Evolutionary conservation across 2,113 vertebrate species (phyloP), one percentile per base, ranked within the genome.

Genomic region (Muscicapa adusta): DNA sequence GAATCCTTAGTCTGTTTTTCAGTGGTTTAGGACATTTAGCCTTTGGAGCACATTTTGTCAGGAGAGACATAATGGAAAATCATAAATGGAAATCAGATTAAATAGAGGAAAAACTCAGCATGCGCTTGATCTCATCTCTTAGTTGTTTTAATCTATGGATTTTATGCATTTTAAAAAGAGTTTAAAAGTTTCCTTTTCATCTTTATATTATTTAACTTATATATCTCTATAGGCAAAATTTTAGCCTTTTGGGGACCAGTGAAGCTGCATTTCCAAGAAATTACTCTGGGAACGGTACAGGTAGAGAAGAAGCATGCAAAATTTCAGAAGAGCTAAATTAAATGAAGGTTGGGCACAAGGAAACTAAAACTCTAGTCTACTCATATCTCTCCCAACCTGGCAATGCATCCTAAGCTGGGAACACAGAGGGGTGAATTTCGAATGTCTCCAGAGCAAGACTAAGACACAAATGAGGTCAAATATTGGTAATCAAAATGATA

Each of bases 381-480:
- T 53, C 2, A 6, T 25, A 12, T 51, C 18, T 65, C 7, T 43
- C 54, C 45, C 10, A 50, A 1, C 10, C 22, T 51, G 18, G 36
- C 14, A 67, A 51, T 18, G 5, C 0, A 1, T 31, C 33, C 54
- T 36, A 43, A 38, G 5, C 1, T 3, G 2, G 5, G 3, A 36
- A 31, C 12, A 58, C 22, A 14, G 54, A 28, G 9, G 0, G 2
- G 6, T 26, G 33, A 22, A 3, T 14, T 28, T 60, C 0, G 0
- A 43, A 36, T 18, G 3, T 15, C 33, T 43, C 18, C 33, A 51
- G 54, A 86, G 33, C 6, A 28, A 26, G 26, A 67, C n/a, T 51
- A 43, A 36, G 43, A 36, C 20, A 58, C 36, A 67, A 60, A 67
- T 18, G 9, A 36, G 26, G 24, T 36, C 26, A 36, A 51, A 60